A percentile compares a stretch with the other conserved stretches of the same genome.
phyloP scores from a whole-genome alignment of 2,113 vertebrate species.

The Microcebus jonahi region DNA sequence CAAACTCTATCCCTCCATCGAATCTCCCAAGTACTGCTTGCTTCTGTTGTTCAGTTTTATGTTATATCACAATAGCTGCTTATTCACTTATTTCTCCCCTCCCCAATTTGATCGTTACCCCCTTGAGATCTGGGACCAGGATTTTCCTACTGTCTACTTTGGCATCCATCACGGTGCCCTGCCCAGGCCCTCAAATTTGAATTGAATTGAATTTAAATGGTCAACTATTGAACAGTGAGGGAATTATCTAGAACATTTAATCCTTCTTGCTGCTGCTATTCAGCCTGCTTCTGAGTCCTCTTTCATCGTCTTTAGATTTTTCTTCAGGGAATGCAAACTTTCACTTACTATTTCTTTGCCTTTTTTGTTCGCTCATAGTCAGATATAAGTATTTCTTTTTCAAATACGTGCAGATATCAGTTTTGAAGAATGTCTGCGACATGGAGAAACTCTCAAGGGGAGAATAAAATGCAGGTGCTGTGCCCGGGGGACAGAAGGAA shows the following conservation, averaged over 20 bases:
- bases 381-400: not conserved
- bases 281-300: not conserved
- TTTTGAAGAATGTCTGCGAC: not conserved
- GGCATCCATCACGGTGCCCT: not conserved
- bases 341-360: not conserved
- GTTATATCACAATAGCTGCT: not conserved
- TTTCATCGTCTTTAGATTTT: slow-evolving; percentile 36
- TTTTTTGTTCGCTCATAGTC: not conserved
- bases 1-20: not conserved
- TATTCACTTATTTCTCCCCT: not conserved
- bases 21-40: not conserved
- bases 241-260: slow-evolving; percentile 9
- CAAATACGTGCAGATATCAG: not conserved
- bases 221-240: not conserved
- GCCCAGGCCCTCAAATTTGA: not conserved
- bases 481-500: not conserved
- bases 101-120: not conserved
- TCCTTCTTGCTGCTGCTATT: not conserved
- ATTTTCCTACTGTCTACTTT: not conserved
- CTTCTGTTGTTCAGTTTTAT: not conserved
- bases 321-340: not conserved
- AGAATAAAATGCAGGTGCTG: not conserved
- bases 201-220: not conserved
- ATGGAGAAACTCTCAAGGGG: not conserved
- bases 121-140: not conserved